phyloP scores from a whole-genome alignment of 2,113 vertebrate species.

The Nothocercus julius region DNA sequence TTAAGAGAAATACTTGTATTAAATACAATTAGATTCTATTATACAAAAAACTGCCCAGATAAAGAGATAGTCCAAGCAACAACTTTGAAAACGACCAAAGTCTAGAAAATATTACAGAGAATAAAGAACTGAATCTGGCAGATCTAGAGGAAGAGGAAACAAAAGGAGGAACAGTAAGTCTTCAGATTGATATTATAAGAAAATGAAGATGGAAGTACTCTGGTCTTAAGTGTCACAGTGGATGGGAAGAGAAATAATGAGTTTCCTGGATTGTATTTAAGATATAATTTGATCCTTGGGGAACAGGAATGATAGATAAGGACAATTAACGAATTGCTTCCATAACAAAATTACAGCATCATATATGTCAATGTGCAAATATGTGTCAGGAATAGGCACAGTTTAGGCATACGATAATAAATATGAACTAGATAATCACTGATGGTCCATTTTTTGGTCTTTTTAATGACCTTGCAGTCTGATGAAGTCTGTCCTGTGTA shows the following conservation, averaged over 20 bases:
- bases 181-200: neutral
- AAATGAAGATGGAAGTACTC: neutral
- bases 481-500: neutral
- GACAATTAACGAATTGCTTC: neutral
- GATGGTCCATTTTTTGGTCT: neutral
- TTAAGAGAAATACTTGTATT: neutral
- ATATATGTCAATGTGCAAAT: neutral
- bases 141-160: neutral
- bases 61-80: neutral
- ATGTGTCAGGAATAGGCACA: neutral
- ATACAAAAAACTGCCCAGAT: neutral
- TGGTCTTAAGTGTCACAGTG: neutral
- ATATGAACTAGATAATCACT: neutral
- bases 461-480: neutral
- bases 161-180: neutral
- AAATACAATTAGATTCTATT: neutral
- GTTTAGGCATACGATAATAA: neutral
- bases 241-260: neutral
- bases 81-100: neutral
- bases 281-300: neutral
- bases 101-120: neutral
- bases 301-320: neutral
- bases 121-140: neutral
- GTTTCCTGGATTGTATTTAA: neutral
- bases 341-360: neutral